Evolutionary conservation across 2,113 vertebrate species (phyloP).

Genomic region (Cyanoderma ruficeps): DNA sequence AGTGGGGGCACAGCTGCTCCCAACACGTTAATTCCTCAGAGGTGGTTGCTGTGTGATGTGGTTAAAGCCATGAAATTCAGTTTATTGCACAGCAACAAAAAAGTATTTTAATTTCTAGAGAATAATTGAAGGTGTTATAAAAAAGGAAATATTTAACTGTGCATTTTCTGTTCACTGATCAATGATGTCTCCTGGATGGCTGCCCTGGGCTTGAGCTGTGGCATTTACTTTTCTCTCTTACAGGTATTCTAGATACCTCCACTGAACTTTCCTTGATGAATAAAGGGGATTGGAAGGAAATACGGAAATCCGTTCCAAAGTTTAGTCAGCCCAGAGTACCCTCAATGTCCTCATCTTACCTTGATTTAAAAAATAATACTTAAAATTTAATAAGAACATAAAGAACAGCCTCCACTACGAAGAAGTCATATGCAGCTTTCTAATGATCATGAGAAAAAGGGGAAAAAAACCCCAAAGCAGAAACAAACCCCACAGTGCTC

Average conservation of each 20-base stretch:
- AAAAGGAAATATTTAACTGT: background rate
- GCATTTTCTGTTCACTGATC: background rate
- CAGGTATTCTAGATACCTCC: background rate
- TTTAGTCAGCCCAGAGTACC: background rate
- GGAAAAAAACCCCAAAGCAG: fast-evolving
- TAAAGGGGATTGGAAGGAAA: background rate
- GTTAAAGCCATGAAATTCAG: background rate
- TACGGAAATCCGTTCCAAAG: background rate
- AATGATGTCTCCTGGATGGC: background rate
- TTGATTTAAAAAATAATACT: background rate
- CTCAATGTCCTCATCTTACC: background rate
- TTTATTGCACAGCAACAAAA: slow-evolving; percentile 15
- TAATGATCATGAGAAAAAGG: background rate
- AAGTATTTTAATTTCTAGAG: background rate
- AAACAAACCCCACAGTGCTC: background rate
- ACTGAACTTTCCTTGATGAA: background rate
- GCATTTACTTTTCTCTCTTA: background rate
- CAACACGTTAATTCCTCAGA: background rate
- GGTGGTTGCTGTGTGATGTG: background rate
- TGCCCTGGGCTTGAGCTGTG: background rate
- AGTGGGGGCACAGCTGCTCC: slow-evolving; percentile 47
- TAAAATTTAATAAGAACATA: background rate
- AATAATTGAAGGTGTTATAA: background rate
- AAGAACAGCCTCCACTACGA: background rate
- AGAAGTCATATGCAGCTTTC: background rate